A percentile compares a stretch with the other conserved stretches of the same genome.
Conservation (phyloP, 1,140 invertebrate genomes). For the Cephus cinctus region DNA sequence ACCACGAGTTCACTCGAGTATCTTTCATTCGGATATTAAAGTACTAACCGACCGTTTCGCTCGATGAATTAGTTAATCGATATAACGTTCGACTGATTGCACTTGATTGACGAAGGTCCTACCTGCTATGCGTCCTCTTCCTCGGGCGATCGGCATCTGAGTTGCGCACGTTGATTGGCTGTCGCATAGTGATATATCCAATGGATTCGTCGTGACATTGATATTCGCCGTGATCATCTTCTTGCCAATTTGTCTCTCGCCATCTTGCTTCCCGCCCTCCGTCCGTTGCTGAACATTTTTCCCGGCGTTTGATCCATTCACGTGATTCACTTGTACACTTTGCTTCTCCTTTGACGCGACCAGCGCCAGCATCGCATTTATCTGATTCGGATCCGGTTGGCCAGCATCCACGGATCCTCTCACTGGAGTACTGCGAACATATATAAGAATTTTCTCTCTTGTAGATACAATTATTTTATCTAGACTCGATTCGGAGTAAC, state of each 20-base stretch:
- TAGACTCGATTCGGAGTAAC: too few relatives aligned
- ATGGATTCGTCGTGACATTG: conserved; percentile 64
- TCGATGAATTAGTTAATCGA: too few relatives aligned
- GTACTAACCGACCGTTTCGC: too few relatives aligned
- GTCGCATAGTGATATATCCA: conserved; percentile 55
- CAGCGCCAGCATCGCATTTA: conserved; percentile 39
- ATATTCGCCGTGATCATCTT: conserved; percentile 55
- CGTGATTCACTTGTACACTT: conserved; percentile 16
- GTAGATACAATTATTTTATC: too few relatives aligned
- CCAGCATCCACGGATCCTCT: conserved; percentile 52
- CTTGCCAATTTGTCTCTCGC: conserved; percentile 19
- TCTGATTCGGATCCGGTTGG: conserved; percentile 41
- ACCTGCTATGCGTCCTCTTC: conserved; percentile 42
- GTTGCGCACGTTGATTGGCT: conserved; percentile 24
- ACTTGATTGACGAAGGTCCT: too few relatives aligned
- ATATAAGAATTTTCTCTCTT: too few relatives aligned
- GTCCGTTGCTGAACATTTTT: conserved; percentile 14
- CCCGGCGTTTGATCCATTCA: conserved; percentile 9
- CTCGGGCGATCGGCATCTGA: conserved; percentile 29
- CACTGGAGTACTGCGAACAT: conserved; percentile 43
- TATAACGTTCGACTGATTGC: too few relatives aligned
- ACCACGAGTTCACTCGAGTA: too few relatives aligned
- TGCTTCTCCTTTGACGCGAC: conserved; percentile 35
- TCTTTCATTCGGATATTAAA: too few relatives aligned
- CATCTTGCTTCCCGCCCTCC: conserved; percentile 18